Evolutionary conservation across 2,888 invertebrate species (phyloP), one percentile per base, ranked within the genome.

Genomic region (Caenorhabditis panamensis): DNA sequence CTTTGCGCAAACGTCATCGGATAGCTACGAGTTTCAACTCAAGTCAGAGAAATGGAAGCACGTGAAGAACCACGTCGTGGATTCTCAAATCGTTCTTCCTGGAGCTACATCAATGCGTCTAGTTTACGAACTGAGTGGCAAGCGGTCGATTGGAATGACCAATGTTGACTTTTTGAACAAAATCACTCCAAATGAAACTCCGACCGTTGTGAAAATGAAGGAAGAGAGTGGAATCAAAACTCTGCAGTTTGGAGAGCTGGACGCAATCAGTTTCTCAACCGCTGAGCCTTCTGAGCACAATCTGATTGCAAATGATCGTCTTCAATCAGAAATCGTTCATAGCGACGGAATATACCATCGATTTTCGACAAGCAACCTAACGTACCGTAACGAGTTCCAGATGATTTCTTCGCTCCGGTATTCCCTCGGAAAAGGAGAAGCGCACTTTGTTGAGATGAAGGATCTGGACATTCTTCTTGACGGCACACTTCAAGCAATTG

Each of bases 391-490:
- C 54, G 62, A 79, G 11, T 72, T 82, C 64, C 82, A 84, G 63
- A 79, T 82, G 75, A 58, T 83, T 13, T 59, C 72, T 20, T 69
- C 56, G 16, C 20, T 82, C 0, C 36, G 53, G 9, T 71, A 61
- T 18, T 54, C 59, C 4, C n/a, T 41, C n/a, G 84, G 82, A 36
- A 78, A 37, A 71, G 84, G 80, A 62, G 72, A 66, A 28, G 79
- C 72, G 9, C 61, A 58, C 9, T 79, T 82, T 59, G 62, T 62
- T 0, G 44, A 69, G n/a, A 75, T 83, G n/a, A 51, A 73, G 18
- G 53, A 78, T n/a, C 16, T 86, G 13, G 85, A 86, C 56, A 69
- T 83, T 31, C 68, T 84, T n/a, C 72, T 86, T 13, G 85, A 86
- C 54, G 85, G 83, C 20, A 77, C 82, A 8, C 63, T 86, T 13